Evolutionary conservation across 2,113 vertebrate species (phyloP).

Genomic region (Martes martes): DNA sequence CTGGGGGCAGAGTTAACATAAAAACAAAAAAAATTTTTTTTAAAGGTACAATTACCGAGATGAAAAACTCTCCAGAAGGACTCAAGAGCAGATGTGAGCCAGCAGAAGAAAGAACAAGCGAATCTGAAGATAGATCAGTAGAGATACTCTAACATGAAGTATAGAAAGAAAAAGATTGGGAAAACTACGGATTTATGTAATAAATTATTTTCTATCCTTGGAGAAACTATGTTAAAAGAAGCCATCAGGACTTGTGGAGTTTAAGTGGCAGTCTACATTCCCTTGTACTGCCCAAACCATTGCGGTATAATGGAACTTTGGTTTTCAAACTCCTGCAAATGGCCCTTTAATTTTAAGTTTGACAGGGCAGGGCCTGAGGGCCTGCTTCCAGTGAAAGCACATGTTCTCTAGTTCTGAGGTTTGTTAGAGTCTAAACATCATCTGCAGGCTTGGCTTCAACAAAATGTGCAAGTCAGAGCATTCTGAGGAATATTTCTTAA

Average conservation of each 20-base stretch:
- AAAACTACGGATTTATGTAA: background rate
- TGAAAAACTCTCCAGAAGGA: background rate
- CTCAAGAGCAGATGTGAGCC: background rate
- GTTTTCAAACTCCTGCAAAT: background rate
- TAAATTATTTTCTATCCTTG: background rate
- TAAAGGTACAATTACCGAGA: background rate
- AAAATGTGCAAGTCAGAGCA: background rate
- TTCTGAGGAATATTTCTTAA: background rate
- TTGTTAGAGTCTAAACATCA: background rate
- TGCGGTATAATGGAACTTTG: background rate
- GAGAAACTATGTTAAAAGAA: background rate
- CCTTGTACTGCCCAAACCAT: background rate
- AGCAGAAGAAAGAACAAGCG: background rate
- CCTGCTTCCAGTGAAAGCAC: background rate
- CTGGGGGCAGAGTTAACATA: background rate
- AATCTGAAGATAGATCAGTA: background rate
- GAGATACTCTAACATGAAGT: background rate
- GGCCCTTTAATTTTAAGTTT: background rate
- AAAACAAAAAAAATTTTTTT: background rate
- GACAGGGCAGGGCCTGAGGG: background rate
- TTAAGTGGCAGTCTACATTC: background rate
- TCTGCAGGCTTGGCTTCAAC: background rate
- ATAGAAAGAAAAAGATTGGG: background rate
- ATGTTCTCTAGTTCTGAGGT: background rate
- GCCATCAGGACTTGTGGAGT: background rate